Evolutionary conservation across 2,888 invertebrate genomes (phyloP), one percentile per base, ranked within the genome.

Genomic region (Asteroscopus sphinx): DNA sequence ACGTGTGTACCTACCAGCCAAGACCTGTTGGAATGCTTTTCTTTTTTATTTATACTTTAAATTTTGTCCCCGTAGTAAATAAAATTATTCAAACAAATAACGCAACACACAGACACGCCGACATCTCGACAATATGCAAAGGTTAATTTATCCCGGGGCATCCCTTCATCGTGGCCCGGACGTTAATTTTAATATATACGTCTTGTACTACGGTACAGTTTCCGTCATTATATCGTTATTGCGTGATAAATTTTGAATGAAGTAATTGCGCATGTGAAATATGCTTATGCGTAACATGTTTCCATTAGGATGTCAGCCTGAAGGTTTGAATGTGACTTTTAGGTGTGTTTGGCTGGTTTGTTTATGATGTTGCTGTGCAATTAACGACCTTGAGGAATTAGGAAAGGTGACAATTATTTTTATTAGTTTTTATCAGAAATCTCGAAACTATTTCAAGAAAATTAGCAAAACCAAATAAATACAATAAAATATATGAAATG

Each of bases 211-310:
- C 63, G 76, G 67, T 77, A 76, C 80, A 76, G 75, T 81, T 86
- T 82, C 81, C 83, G 81, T 83, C 80, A 85, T 87, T 85, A 85
- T 80, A 79, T 80, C 80, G 82, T 85, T 87, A 86, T 83, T 82
- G 80, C 80, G 76, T 73, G 73, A 82, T 87, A 84, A 85, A 86
- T 86, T 83, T 77, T 68, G 75, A 72, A 77, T 77, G 72, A 69
- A 77, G 77, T 79, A 77, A 80, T 81, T 78, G 61, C 66, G 60
- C 53, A 55, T 68, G 62, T 67, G 56, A 68, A 68, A 68, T 74
- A 71, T 65, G 57, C 59, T 68, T 40, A 7, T 42, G 25, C 17
- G 39, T 52, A 59, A 71, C 61, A 41, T 55, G 57, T 53, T 57
- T 71, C 56, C 72, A 32, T 59, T 44, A 49, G 45, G 33, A 39